These are phyloP conservation scores for Acanthurus leucopareius DNA, from an alignment of 2,797 vertebrate genomes.

Conservation along the genomic window DNA sequence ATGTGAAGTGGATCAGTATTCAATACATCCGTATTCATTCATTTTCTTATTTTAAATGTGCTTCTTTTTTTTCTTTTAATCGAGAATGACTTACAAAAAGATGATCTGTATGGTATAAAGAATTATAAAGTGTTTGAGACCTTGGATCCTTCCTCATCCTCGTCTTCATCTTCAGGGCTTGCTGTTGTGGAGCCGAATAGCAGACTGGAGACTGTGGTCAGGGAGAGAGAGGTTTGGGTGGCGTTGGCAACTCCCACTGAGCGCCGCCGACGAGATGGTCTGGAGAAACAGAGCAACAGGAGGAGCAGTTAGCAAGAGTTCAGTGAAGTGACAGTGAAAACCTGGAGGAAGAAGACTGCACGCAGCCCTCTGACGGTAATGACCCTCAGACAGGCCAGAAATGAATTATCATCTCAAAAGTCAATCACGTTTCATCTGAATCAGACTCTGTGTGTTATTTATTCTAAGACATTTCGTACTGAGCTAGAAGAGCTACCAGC, in stretches of 20 bases:
- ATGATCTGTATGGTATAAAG: neutral
- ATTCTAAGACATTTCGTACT: conserved; percentile 16
- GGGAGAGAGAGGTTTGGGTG: conserved; percentile 74
- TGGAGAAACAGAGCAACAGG: conserved; percentile 60
- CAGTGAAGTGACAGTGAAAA: neutral
- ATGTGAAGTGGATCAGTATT: neutral
- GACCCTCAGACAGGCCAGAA: neutral
- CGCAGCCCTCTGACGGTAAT: neutral
- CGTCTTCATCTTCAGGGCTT: conserved; percentile 60
- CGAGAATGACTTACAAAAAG: neutral
- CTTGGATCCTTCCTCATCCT: conserved; percentile 80
- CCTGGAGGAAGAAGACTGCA: neutral
- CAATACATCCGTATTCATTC: neutral
- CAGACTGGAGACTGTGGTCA: conserved; percentile 72
- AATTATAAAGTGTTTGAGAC: conserved; percentile 42
- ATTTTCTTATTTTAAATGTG: neutral
- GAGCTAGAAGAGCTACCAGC: neutral
- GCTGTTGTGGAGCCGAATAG: conserved; percentile 77
- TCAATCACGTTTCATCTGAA: conserved; percentile 1
- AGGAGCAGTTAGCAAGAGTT: conserved; percentile 26
- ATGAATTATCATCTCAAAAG: neutral
- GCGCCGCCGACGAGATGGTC: conserved; percentile 90
- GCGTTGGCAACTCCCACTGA: conserved; percentile 88
- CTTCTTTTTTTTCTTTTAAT: neutral
- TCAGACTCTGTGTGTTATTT: conserved; percentile 47